Conservation (phyloP, 2,797 vertebrate genomes). For the Silurus aristotelis region DNA sequence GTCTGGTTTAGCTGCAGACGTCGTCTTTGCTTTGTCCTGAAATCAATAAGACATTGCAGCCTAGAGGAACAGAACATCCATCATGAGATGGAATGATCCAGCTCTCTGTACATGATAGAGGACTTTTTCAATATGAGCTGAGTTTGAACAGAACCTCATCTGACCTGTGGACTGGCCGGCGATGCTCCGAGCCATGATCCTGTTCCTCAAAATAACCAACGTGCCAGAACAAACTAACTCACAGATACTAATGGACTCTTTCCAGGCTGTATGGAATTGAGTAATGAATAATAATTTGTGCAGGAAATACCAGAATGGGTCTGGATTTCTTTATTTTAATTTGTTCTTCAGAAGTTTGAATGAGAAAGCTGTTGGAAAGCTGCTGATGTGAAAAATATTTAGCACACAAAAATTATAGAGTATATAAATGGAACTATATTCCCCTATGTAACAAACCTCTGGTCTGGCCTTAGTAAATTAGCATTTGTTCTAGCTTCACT, state of each 20-base stretch:
- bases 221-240: neutral
- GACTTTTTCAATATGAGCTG: conserved; percentile 7
- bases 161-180: conserved; percentile 18
- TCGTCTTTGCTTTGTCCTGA: conserved; percentile 32
- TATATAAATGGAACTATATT: neutral
- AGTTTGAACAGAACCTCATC: conserved; percentile 15
- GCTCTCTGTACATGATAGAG: conserved; percentile 11
- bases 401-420: neutral
- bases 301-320: neutral
- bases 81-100: conserved; percentile 15
- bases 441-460: neutral
- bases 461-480: neutral
- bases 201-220: conserved; percentile 18
- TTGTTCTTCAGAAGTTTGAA: neutral
- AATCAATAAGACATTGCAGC: conserved; percentile 34
- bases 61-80: conserved; percentile 22
- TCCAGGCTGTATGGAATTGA: neutral
- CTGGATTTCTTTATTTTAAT: neutral
- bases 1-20: neutral
- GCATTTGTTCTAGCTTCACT: neutral
- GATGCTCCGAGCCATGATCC: neutral
- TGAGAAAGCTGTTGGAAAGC: neutral
- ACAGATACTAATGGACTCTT: conserved; percentile 7
- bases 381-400: neutral
- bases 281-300: neutral